phyloP scores from a whole-genome alignment of 1,140 invertebrate genomes.

The Aphis craccivora region DNA sequence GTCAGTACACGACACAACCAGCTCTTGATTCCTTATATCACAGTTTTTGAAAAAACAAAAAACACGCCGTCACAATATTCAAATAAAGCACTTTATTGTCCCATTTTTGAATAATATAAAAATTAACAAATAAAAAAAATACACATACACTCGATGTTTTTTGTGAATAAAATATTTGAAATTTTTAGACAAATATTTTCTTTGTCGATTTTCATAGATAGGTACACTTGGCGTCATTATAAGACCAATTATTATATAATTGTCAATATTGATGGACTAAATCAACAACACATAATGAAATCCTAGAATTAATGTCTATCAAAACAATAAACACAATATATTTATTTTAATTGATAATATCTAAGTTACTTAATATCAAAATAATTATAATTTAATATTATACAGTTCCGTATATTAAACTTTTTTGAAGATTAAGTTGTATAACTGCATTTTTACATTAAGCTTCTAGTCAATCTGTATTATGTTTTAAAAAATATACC shows the following conservation, averaged over 20 bases:
- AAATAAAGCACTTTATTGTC: background rate
- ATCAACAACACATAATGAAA: background rate
- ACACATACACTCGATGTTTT: background rate
- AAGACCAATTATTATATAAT: background rate
- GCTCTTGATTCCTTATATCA: background rate
- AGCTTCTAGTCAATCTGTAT: background rate
- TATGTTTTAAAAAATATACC: background rate
- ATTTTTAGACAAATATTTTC: background rate
- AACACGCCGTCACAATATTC: background rate
- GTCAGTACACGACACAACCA: background rate
- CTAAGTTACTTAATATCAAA: background rate
- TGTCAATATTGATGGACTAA: background rate
- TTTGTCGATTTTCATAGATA: background rate
- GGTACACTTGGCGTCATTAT: background rate
- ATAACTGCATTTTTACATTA: background rate
- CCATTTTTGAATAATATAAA: background rate
- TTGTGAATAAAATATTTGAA: background rate
- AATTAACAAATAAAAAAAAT: too few species aligned
- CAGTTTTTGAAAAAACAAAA: background rate
- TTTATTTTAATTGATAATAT: background rate
- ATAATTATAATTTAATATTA: background rate
- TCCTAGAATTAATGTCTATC: background rate
- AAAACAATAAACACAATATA: background rate
- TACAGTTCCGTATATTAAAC: background rate
- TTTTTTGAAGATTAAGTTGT: background rate